Evolutionary conservation across 1,140 invertebrate species (phyloP).

Genomic region (Drosophila ambigua): DNA sequence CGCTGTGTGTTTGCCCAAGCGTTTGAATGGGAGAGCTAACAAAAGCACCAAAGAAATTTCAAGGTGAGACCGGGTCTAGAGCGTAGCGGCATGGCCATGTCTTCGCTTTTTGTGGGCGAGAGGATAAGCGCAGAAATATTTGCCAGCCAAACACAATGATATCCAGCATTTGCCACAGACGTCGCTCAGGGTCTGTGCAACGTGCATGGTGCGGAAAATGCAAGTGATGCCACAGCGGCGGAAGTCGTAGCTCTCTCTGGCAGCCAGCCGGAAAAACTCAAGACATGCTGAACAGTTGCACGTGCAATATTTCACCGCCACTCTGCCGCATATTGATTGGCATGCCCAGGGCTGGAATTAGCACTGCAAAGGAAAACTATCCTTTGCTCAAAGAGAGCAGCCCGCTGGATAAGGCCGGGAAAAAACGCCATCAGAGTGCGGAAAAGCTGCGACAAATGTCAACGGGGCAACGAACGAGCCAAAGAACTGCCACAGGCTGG

Average conservation of each 20-base stretch:
- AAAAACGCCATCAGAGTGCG: constrained; percentile 16
- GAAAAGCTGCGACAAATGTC: constrained; percentile 71
- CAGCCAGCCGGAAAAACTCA: constrained; percentile 57
- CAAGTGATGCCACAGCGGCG: constrained; percentile 70
- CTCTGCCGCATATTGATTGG: constrained; percentile 60
- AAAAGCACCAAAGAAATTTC: constrained; percentile 67
- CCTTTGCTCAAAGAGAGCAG: constrained; percentile 23
- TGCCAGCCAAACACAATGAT: constrained; percentile 79
- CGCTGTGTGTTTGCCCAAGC: constrained; percentile 73
- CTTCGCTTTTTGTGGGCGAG: constrained; percentile 17
- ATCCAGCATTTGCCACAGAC: constrained; percentile 61
- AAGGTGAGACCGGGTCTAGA: constrained; percentile 60
- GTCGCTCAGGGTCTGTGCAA: constrained; percentile 1
- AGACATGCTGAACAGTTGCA: constrained; percentile 64
- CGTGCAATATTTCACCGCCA: constrained; percentile 63
- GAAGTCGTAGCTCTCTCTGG: constrained; percentile 66
- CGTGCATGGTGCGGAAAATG: constrained; percentile 59
- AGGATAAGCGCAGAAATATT: constrained; percentile 74
- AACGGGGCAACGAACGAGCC: constrained; percentile 41
- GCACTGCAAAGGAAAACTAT: constrained; percentile 24
- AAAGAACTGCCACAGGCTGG: constrained; percentile 47
- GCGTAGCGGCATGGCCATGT: constrained; percentile 9
- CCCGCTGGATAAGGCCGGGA: constrained; percentile 15
- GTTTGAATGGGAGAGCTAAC: constrained; percentile 69
- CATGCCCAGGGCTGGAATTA: constrained; percentile 31